These are phyloP conservation scores for Drosophila murphyi DNA, from an alignment of 1,140 invertebrate species.

Conservation along the genomic window DNA sequence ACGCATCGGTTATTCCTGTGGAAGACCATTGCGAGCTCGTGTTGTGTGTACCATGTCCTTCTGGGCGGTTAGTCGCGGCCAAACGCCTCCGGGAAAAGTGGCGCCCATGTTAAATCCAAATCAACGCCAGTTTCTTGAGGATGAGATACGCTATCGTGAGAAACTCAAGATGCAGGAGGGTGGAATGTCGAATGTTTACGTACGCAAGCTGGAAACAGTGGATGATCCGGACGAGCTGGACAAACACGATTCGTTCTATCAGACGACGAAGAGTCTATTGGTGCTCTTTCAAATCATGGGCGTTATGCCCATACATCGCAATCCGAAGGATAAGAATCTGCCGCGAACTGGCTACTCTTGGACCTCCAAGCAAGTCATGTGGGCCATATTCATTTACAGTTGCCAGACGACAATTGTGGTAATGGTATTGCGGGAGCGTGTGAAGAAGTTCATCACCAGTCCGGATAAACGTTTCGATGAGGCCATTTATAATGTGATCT, in stretches of 20 bases:
- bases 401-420: slow-evolving; percentile 86
- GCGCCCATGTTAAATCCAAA: slow-evolving; percentile 81
- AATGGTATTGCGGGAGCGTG: slow-evolving; percentile 85
- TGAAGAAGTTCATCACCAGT: slow-evolving; percentile 85
- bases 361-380: slow-evolving; percentile 86
- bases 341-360: slow-evolving; percentile 86
- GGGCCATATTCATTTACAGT: slow-evolving; percentile 86
- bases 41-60: slow-evolving; percentile 64
- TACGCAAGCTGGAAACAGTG: slow-evolving; percentile 71
- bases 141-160: slow-evolving; percentile 78
- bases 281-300: slow-evolving; percentile 90
- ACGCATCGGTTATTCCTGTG: not conserved
- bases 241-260: slow-evolving; percentile 88
- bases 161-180: slow-evolving; percentile 69
- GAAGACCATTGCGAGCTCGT: not conserved
- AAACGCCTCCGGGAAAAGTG: slow-evolving; percentile 70
- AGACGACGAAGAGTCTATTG: slow-evolving; percentile 88
- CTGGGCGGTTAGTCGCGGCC: slow-evolving; percentile 75
- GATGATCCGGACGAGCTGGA: slow-evolving; percentile 85
- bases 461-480: slow-evolving; percentile 89
- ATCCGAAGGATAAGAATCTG: slow-evolving; percentile 85
- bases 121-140: slow-evolving; percentile 81
- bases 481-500: slow-evolving; percentile 89
- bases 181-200: slow-evolving; percentile 65
- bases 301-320: slow-evolving; percentile 89